These are phyloP conservation scores for Himalopsyche japonica DNA, from an alignment of 2,888 invertebrate genomes.

Conservation along the genomic window DNA sequence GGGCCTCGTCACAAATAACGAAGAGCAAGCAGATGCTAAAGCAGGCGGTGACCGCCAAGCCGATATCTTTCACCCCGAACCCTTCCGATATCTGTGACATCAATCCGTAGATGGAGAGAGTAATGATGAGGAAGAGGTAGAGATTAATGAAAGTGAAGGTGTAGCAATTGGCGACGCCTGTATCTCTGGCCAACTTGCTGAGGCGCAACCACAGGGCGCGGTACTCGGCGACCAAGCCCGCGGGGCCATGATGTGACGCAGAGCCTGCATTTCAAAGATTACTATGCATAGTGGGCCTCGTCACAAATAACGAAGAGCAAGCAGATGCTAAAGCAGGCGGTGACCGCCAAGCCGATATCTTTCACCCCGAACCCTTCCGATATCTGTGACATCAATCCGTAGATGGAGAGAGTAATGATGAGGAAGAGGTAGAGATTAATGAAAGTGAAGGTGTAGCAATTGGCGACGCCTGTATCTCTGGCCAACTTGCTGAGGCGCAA, in stretches of 20 bases:
- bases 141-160: slow-evolving; percentile 69
- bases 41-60: slow-evolving; percentile 67
- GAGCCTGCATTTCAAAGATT: slow-evolving; percentile 51
- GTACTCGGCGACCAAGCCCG: slow-evolving; percentile 70
- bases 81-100: slow-evolving; percentile 74
- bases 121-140: slow-evolving; percentile 73
- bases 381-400: slow-evolving; percentile 72
- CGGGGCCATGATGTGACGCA: slow-evolving; percentile 71
- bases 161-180: slow-evolving; percentile 70
- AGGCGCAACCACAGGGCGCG: slow-evolving; percentile 72
- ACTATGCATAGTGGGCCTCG: slow-evolving; percentile 64
- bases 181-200: slow-evolving; percentile 68
- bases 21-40: slow-evolving; percentile 70
- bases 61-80: slow-evolving; percentile 73
- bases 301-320: slow-evolving; percentile 74
- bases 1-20: slow-evolving; percentile 74
- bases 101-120: slow-evolving; percentile 73
- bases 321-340: slow-evolving; percentile 67
- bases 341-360: slow-evolving; percentile 70
- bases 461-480: slow-evolving; percentile 67
- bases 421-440: slow-evolving; percentile 71
- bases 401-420: slow-evolving; percentile 74
- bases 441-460: slow-evolving; percentile 71
- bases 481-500: slow-evolving; percentile 70
- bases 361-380: slow-evolving; percentile 74